These are phyloP conservation scores for Drosophila mettleri DNA, from an alignment of 2,888 invertebrate genomes.

Conservation along the genomic window DNA sequence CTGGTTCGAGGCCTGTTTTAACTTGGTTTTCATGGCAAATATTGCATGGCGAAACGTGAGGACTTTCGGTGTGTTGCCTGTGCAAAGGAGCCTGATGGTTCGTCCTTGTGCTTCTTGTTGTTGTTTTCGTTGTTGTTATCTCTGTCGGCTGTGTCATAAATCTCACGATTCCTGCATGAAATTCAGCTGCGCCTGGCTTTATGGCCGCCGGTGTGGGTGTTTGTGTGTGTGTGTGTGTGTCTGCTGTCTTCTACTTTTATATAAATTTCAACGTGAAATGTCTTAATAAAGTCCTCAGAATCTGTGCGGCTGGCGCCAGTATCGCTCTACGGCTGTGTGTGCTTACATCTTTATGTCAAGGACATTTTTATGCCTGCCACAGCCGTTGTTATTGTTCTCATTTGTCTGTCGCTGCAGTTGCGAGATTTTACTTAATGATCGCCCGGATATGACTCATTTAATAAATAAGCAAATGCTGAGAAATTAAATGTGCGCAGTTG, in stretches of 20 bases:
- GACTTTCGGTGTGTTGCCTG: conserved; percentile 24
- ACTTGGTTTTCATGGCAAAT: conserved; percentile 52
- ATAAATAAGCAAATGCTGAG: conserved; percentile 39
- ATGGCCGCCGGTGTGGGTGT: conserved; percentile 54
- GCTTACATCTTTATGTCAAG: conserved; percentile 78
- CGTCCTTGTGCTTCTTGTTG: conserved; percentile 8
- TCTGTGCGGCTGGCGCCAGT: conserved; percentile 14
- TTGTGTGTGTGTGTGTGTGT: conserved; percentile 6
- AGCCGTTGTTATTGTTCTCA: conserved; percentile 51
- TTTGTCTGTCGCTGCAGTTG: conserved; percentile 18
- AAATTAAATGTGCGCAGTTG: conserved; percentile 18
- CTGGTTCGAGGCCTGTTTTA: conserved; percentile 1
- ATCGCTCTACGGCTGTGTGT: conserved; percentile 4
- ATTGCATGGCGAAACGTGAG: conserved; percentile 45
- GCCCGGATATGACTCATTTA: conserved; percentile 48
- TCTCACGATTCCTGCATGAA: conserved; percentile 80
- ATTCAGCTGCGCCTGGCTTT: conserved; percentile 74
- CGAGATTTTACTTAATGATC: conserved; percentile 56
- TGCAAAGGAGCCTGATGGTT: conserved; percentile 6
- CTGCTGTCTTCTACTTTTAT: conserved; percentile 63
- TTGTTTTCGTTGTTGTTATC: conserved; percentile 26
- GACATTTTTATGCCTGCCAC: conserved; percentile 75
- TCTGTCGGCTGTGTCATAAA: conserved; percentile 66
- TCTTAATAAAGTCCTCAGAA: conserved; percentile 76
- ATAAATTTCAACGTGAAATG: conserved; percentile 78